Evolutionary conservation across 2,113 vertebrate genomes (phyloP), one percentile per base, ranked within the genome.

Genomic region (Vireo altiloquus): DNA sequence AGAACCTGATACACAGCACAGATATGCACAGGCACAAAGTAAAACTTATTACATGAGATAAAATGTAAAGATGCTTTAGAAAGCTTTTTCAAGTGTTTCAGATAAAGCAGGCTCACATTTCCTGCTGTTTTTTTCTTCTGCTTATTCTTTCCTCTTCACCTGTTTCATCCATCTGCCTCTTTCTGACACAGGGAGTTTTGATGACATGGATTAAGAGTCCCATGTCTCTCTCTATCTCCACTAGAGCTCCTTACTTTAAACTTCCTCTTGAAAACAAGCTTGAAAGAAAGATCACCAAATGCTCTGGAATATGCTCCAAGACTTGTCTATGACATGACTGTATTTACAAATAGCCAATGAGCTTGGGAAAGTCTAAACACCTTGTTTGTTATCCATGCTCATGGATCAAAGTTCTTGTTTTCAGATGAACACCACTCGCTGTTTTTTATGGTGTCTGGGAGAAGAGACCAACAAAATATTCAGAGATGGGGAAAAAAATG

Each of bases 391-490:
- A 10, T 5, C 49, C 0, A 0, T 53, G 37, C 22, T 31, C 13
- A 7, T 5, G 31, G 81, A 64, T 78, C 49, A 57, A 53, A 89
- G 47, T 21, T 40, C 53, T 40, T 71, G 64, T 40, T 53, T 74
- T 47, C 65, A 25, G 44, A 49, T 27, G 20, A 81, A 44, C 0
- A 1, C 40, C 68, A 13, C 10, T 59, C 0, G 0, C 30, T 47
- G 53, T 5, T 39, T 91, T 56, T 39, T 53, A 33, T 50, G n/a
- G 12, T 57, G 4, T 35, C 35, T 42, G 46, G 39, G 39, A 71
- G 53, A 88, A 56, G 23, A 85, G 15, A 47, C 23, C 16, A 60
- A 50, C 6, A 52, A 53, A 74, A 44, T 24, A n/a, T 6, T 37
- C 31, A 28, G 52, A 33, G 13, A 28, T 40, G 31, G 40, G 20